Base-by-base conservation (phyloP, 2,113 vertebrate species). In the Equus quagga region DNA sequence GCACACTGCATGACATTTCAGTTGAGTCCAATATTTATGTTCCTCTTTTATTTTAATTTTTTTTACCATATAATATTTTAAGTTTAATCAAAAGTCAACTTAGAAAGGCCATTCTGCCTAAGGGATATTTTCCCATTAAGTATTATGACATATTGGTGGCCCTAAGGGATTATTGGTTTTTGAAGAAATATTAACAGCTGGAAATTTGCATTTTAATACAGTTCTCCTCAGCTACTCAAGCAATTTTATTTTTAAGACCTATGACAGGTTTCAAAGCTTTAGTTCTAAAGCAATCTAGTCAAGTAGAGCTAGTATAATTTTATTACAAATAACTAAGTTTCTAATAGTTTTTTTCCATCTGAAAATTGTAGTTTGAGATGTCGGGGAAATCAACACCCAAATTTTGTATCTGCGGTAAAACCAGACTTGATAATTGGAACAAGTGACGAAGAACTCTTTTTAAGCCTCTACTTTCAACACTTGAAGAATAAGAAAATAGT, bases 121-220 rank as follows among this genome's bases (percentile, higher is more conserved):
- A 99, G 99, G 99, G 99, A 99, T 99, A 99, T 99, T 99, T 99
- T 99, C 99, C 99, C 99, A 99, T 99, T 99, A 99, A 99, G 99
- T 99, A 99, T 99, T 99, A 99, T 99, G 99, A 99, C 99, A 99
- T 99, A 99, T 99, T 99, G 99, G 99, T 99, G 99, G 99, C 99
- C 99, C 99, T 99, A 99, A 99, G 99, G 99, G 99, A 99, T 99
- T 99, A 99, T 99, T 99, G 99, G 99, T 99, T 99, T 99, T 99
- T 99, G 99, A 99, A 99, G 99, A 99, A 99, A 99, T 99, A 99
- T 99, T 99, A 99, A 99, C 99, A 99, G 99, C 99, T 99, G 99
- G 99, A 99, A 99, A 99, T 99, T 99, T 99, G 99, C 99, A 99
- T 99, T 99, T 99, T 99, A 99, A 99, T 99, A 99, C 99, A 99